Evolutionary conservation across 2,888 invertebrate genomes (phyloP), one percentile per base, ranked within the genome.

Genomic region (Celastrina argiolus): DNA sequence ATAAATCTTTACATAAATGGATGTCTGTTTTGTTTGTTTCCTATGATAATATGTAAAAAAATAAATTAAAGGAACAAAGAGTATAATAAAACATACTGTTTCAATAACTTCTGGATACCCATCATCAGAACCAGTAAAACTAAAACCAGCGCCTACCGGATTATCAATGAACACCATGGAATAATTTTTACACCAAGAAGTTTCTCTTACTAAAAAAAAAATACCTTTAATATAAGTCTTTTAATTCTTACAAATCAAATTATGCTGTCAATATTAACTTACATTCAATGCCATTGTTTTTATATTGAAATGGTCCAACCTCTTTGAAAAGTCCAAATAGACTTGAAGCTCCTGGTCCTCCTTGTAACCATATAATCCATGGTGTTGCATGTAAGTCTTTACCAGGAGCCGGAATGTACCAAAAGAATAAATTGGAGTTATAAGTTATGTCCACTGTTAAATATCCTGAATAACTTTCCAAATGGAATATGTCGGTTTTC

Each of bases 291-390:
- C 61, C 51, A 22, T 64, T 34, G 18, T 22, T 51, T 51, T 51
- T 59, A 26, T 45, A 65, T 65, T 64, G 64, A 65, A 90, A 81
- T 0, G 89, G 89, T 56, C 89, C 89, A n/a, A 88, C 82, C 69
- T 89, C 88, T 26, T 81, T 79, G 61, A 89, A 88, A 0, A 88
- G 75, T 0, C 86, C 88, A 1, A 79, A 79, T 3, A 89, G 69
- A 39, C 95, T 94, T 0, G 95, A 94, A 0, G 93, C 94, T 0
- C 93, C 97, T 0, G 97, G 97, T 0, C 97, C 97, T 14, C 97
- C 97, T 92, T 97, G 95, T 14, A 97, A 87, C 97, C 97, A 97
- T 69, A 97, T 92, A 39, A 97, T 92, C 75, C 97, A 88, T 0
- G 97, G 97, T 2, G 84, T 81, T 39, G 79, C 75, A n/a, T 75